Evolutionary conservation across 2,113 vertebrate genomes (phyloP).

Genomic region (Piaya cayana): DNA sequence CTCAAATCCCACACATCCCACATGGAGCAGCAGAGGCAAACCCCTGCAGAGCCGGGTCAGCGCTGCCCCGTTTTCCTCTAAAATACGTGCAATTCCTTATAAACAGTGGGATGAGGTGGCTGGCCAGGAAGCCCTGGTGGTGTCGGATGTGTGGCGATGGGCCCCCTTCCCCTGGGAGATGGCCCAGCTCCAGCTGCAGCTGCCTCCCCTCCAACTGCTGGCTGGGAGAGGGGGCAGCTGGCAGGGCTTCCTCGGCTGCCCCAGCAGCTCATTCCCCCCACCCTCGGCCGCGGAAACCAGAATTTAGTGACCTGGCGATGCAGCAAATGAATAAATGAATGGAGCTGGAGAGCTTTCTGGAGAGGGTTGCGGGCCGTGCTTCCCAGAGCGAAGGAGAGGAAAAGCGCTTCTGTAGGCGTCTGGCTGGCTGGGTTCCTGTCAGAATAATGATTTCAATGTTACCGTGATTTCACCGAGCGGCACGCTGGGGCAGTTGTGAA

Average conservation of each 20-base stretch:
- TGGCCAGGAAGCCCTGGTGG: constrained; percentile 28
- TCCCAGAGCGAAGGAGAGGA: constrained; percentile 50
- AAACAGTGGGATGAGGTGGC: constrained; percentile 11
- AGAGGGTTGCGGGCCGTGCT: constrained; percentile 32
- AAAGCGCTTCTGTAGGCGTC: constrained; percentile 64
- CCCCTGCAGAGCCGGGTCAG: neutral
- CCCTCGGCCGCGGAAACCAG: neutral
- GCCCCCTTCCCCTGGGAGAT: neutral
- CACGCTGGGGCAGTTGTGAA: constrained; percentile 10
- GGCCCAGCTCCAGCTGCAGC: constrained; percentile 40
- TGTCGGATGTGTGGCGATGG: constrained; percentile 18
- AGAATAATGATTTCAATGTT: constrained; percentile 63
- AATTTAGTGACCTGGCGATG: constrained; percentile 60
- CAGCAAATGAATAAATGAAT: constrained; percentile 63
- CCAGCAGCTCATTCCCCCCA: neutral
- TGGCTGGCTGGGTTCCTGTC: constrained; percentile 66
- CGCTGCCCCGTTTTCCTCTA: neutral
- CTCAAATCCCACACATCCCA: neutral
- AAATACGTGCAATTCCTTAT: neutral
- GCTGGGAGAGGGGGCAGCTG: constrained; percentile 35
- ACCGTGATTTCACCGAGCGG: constrained; percentile 14
- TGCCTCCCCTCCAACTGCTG: neutral
- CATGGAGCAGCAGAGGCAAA: neutral
- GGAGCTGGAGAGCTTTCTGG: constrained; percentile 56
- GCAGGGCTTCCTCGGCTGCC: neutral